These are phyloP conservation scores for Dasyurus viverrinus DNA, from an alignment of 2,113 vertebrate genomes.

Conservation along the genomic window DNA sequence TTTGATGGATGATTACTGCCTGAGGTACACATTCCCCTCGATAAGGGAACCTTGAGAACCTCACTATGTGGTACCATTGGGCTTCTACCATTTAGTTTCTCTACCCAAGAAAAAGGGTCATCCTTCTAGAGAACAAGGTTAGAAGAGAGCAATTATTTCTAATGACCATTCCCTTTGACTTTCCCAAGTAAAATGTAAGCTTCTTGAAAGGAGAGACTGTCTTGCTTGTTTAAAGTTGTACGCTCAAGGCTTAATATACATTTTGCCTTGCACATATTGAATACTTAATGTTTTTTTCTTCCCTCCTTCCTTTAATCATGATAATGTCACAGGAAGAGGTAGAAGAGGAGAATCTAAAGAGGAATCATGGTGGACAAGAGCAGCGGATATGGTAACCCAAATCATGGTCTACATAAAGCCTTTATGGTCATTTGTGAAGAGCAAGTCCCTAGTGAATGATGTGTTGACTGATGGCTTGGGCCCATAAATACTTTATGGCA, in stretches of 20 bases:
- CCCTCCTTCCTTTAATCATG: neutral
- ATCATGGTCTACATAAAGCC: conserved; percentile 10
- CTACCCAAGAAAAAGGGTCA: neutral
- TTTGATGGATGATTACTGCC: neutral
- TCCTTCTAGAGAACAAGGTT: neutral
- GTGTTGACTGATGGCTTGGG: conserved; percentile 3
- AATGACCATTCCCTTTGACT: neutral
- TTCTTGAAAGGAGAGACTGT: neutral
- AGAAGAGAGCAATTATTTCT: neutral
- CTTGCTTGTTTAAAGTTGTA: neutral
- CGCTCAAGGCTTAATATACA: neutral
- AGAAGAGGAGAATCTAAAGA: neutral
- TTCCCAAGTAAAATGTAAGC: neutral
- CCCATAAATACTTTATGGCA: conserved; percentile 20
- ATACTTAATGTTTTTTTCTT: neutral
- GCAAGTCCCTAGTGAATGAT: neutral
- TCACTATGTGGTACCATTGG: neutral
- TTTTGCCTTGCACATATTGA: neutral
- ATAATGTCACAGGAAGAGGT: neutral
- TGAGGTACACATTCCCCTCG: neutral
- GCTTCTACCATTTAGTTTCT: neutral
- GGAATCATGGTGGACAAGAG: neutral
- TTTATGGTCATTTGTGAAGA: neutral
- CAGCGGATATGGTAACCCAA: accelerated
- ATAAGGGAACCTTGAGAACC: neutral